Conservation (phyloP, 2,888 invertebrate species). For the Philonicus albiceps region DNA sequence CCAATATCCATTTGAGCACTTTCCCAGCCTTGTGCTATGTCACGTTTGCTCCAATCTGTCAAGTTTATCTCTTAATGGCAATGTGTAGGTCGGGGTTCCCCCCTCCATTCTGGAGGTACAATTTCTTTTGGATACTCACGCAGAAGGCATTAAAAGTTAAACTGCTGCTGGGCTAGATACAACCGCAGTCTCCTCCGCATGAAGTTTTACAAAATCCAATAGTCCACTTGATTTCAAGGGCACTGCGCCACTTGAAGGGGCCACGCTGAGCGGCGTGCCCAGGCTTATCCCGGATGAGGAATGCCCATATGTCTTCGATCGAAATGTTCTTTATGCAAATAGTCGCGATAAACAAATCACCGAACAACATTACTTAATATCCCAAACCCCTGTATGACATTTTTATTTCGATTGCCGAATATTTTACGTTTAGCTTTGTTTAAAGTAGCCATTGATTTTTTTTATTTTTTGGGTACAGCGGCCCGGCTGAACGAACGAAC, state of each 20-base stretch:
- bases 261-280: neutral
- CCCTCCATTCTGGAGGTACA: neutral
- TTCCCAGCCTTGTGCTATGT: neutral
- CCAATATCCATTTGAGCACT: constrained; percentile 5
- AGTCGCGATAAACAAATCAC: neutral
- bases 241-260: neutral
- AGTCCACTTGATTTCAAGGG: neutral
- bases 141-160: neutral
- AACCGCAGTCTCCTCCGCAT: neutral
- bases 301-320: neutral
- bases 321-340: neutral
- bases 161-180: neutral
- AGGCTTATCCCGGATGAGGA: neutral
- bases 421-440: neutral
- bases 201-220: neutral
- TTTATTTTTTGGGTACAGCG: neutral
- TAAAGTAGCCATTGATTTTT: neutral
- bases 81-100: neutral
- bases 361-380: neutral
- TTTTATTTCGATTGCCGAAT: neutral
- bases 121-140: neutral
- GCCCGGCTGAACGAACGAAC: neutral
- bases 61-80: neutral
- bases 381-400: neutral
- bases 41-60: constrained; percentile 8